Evolutionary conservation across 2,888 invertebrate genomes (phyloP).

Genomic region (Trypoxylon attenuatum): DNA sequence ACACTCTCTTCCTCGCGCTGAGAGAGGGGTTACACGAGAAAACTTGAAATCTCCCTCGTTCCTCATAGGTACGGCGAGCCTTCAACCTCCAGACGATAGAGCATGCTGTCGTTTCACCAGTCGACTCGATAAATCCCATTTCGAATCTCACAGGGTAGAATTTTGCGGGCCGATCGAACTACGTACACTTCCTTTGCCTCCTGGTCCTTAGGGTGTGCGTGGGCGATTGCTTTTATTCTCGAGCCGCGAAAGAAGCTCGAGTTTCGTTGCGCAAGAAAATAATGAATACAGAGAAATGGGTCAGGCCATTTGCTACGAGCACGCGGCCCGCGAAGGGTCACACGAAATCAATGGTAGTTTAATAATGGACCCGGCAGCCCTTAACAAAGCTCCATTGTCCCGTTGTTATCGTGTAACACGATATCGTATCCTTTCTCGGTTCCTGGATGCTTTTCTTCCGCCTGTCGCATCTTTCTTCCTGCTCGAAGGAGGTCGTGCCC

Average conservation of each 20-base stretch:
- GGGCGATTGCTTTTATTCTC: background rate
- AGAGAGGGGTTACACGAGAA: conserved; percentile 36
- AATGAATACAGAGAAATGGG: conserved; percentile 57
- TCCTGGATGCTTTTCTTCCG: conserved; percentile 42
- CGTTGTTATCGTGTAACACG: conserved; percentile 64
- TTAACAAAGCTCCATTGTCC: conserved; percentile 63
- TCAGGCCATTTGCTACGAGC: conserved; percentile 32
- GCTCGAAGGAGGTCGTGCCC: conserved; percentile 2
- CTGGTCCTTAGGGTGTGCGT: background rate
- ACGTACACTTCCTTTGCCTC: conserved; percentile 10
- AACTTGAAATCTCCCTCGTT: conserved; percentile 47
- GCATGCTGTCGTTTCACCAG: conserved; percentile 17
- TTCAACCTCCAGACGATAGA: conserved; percentile 26
- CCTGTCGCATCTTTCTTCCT: conserved; percentile 5
- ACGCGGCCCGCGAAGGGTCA: conserved; percentile 42
- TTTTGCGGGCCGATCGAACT: conserved; percentile 33
- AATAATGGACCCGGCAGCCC: conserved; percentile 56
- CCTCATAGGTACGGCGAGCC: conserved; percentile 32
- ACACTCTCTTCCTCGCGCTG: background rate
- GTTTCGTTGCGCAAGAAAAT: conserved; percentile 56
- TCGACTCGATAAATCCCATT: conserved; percentile 44
- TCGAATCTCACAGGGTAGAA: conserved; percentile 6
- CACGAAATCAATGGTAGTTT: conserved; percentile 56
- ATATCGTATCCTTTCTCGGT: conserved; percentile 59
- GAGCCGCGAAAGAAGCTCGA: conserved; percentile 43